A percentile compares a stretch with the other conserved stretches of the same genome.
phyloP scores from a whole-genome alignment of 2,797 vertebrate species.

The Hyperoplus lanceolatus region DNA sequence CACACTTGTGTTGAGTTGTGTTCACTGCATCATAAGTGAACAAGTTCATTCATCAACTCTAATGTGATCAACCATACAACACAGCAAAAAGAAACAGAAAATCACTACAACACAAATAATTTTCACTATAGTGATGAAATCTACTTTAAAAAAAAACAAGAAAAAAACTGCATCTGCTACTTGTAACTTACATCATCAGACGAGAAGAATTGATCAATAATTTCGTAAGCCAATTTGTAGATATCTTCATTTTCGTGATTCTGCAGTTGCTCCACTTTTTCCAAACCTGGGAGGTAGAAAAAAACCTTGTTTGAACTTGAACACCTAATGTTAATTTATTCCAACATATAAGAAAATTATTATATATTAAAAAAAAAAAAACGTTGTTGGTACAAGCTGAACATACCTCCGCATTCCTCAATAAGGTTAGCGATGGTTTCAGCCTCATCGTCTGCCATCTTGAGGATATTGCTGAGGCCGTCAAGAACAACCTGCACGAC shows the following conservation, averaged over 20 bases:
- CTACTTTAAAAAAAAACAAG: background rate
- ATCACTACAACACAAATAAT: background rate
- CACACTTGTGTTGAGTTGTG: background rate
- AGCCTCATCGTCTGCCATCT: slow-evolving; percentile 98
- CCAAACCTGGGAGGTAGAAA: slow-evolving; percentile 88
- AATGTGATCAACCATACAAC: background rate
- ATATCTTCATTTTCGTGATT: slow-evolving; percentile 99
- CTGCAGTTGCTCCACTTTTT: slow-evolving; percentile 98
- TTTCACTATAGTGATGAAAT: background rate
- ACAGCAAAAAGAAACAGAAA: slow-evolving; percentile 1
- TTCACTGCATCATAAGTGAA: background rate
- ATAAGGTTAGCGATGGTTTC: slow-evolving; percentile 98
- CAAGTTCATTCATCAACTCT: background rate
- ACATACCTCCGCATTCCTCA: slow-evolving; percentile 97
- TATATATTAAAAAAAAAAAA: background rate
- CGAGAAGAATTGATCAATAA: slow-evolving; percentile 99
- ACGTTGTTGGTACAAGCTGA: background rate
- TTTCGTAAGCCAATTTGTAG: slow-evolving; percentile 99
- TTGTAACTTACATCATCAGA: slow-evolving; percentile 89
- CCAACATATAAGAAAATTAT: background rate
- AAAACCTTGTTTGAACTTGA: background rate
- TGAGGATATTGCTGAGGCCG: slow-evolving; percentile 99
- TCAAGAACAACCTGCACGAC: slow-evolving; percentile 99
- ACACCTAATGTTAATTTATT: too few species aligned
- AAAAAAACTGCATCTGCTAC: background rate